Evolutionary conservation across 2,888 invertebrate species (phyloP), one percentile per base, ranked within the genome.

Genomic region (Sericinus montela): DNA sequence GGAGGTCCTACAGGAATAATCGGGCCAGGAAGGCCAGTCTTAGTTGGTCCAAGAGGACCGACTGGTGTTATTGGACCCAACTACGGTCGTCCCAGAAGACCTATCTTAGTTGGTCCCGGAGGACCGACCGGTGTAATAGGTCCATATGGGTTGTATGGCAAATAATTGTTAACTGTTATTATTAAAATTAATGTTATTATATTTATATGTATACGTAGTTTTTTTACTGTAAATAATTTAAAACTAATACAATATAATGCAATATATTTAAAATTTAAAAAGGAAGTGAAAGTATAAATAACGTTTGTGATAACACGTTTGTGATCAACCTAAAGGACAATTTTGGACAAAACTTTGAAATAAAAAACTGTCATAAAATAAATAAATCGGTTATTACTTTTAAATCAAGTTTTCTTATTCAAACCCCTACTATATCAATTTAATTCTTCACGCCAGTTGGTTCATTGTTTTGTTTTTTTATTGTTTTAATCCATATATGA

Each of bases 21-120:
- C 9, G 64, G 60, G 23, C 60, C 65, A 40, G 62, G 62, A 8
- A 62, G 89, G 75, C 41, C 52, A 13, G 64, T 91, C n/a, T 63
- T 91, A 11, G 85, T 85, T 4, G 91, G 91, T 1, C 90, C 91
- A 0, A 89, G 88, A 0, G 86, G 86, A 1, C 84, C 84, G 15
- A 77, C 78, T 0, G 85, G 83, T 2, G 60, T 60, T 9, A 72
- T 80, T 48, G 80, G 87, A 3, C 79, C 82, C 37, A 59, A 65
- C 51, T 75, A 64, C 25, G 65, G 53, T 41, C 35, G 28, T 4
- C 32, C 29, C 35, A 40, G 54, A 1, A 60, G 55, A 6, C 69
- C 70, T 0, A 55, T 87, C 23, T 59, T 86, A 19, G 76, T 80
- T 0, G 87, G 87, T 9, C 88, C 87, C 1, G 83, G 80, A 1